Evolutionary conservation across 2,888 invertebrate genomes (phyloP).

Genomic region (Resseliella maxima): DNA sequence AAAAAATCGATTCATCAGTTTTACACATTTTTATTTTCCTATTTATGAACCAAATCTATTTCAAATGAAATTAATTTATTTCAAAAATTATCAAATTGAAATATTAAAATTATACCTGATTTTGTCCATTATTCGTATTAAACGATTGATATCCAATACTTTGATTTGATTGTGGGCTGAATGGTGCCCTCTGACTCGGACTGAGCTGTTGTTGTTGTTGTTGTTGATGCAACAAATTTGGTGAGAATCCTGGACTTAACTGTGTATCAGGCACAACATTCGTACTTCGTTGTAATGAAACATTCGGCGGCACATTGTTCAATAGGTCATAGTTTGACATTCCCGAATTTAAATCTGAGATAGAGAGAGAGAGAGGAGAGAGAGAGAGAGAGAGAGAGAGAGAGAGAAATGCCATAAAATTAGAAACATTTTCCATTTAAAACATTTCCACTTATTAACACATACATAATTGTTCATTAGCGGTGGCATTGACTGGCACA

Average conservation of each 20-base stretch:
- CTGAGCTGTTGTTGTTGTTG: slow-evolving; percentile 68
- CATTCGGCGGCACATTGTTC: slow-evolving; percentile 86
- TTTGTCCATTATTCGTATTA: slow-evolving; percentile 37
- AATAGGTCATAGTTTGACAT: slow-evolving; percentile 76
- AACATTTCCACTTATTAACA: too few relatives aligned
- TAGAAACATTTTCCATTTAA: too few relatives aligned
- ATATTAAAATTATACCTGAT: slow-evolving; percentile 5
- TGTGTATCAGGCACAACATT: slow-evolving; percentile 71
- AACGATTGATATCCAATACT: slow-evolving; percentile 61
- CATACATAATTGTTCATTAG: slow-evolving; percentile 67
- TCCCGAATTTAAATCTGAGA: slow-evolving; percentile 62
- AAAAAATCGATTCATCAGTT: background rate
- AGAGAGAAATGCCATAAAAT: too few relatives aligned
- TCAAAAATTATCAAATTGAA: background rate
- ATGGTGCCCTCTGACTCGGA: slow-evolving; percentile 67
- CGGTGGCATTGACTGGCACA: slow-evolving; percentile 81
- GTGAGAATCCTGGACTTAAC: slow-evolving; percentile 74
- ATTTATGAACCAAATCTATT: too few relatives aligned
- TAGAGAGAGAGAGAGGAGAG: too few relatives aligned
- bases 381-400: too few relatives aligned
- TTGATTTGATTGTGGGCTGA: slow-evolving; percentile 65
- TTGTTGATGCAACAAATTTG: slow-evolving; percentile 67
- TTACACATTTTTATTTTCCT: too few relatives aligned
- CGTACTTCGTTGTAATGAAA: slow-evolving; percentile 81
- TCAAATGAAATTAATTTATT: slow-evolving; percentile 60